These are phyloP conservation scores for Masticophis lateralis DNA, from an alignment of 2,797 vertebrate species.

Conservation along the genomic window DNA sequence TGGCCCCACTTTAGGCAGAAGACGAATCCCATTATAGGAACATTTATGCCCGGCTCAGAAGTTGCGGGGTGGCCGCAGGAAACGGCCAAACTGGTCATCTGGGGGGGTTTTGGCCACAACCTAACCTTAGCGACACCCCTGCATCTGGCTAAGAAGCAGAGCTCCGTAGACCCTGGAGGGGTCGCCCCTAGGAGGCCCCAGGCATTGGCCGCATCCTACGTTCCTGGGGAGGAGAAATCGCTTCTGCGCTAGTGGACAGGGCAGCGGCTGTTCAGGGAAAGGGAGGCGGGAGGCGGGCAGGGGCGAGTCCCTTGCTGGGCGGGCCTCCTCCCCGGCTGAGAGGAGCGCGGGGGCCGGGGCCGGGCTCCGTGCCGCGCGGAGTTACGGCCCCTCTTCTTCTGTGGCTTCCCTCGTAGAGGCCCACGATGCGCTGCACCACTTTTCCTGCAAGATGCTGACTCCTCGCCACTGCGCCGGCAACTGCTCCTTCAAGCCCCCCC, in stretches of 20 bases:
- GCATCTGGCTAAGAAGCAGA: background rate
- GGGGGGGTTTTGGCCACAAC: background rate
- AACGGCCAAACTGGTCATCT: background rate
- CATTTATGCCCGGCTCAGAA: background rate
- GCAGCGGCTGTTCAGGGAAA: background rate
- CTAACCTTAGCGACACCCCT: background rate
- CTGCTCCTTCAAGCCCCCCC: slow-evolving; percentile 92
- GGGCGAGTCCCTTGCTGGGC: background rate
- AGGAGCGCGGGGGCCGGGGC: background rate
- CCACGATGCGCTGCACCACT: slow-evolving; percentile 90
- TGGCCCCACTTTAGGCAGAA: background rate
- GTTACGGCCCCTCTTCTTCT: background rate
- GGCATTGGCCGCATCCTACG: background rate
- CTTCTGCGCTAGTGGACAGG: background rate
- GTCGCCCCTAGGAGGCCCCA: background rate
- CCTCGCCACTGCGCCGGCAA: slow-evolving; percentile 89
- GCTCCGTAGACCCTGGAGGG: background rate
- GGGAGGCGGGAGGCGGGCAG: background rate
- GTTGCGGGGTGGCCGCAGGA: background rate
- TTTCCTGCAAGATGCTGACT: slow-evolving; percentile 95
- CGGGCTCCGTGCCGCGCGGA: background rate
- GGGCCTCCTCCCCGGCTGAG: background rate
- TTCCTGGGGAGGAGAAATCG: background rate
- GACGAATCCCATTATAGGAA: background rate
- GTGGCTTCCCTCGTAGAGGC: slow-evolving; percentile 76